Base-by-base conservation (phyloP, 1,140 invertebrate genomes). In the Drosophila seguyi region DNA sequence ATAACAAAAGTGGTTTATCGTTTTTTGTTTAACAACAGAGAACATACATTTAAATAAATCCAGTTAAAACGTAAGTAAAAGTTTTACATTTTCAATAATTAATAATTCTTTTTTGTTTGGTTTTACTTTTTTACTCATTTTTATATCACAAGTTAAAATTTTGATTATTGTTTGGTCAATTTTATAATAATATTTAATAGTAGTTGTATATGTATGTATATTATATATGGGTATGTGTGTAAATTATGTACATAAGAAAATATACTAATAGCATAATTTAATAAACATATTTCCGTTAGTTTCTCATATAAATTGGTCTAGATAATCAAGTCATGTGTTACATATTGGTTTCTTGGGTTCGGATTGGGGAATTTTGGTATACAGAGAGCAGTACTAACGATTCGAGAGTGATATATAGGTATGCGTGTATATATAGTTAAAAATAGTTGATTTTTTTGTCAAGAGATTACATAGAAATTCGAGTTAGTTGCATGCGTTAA, bases 131-230 rank as follows among this genome's bases (percentile, higher is more conserved):
- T 53, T 53, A 53, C 18, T 53, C 65, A 59, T 72, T 79, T 82
- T 82, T 87, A 86, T 91, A 91, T 91, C 90, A 91, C 90, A 91
- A 91, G 90, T 90, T 91, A 91, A 90, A 88, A 83, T 91, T 91
- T 91, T 91, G 84, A 91, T 91, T 91, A 91, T 91, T 91, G 84
- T 86, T 91, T 91, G 88, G 88, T 91, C 88, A 88, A 87, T 90
- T 86, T 79, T 81, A 65, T 66, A 66, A 66, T 68, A 75, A 27
- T 67, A 77, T 71, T 83, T 63, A 63, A 66, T 67, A 63, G 44
- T 78, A 66, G 41, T 59, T 79, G 65, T 79, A 57, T 72, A 41
- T 62, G 22, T 56, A 38, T 59, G 39, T 59, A 61, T 45, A 57
- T 56, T 58, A 56, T 78, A 48, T 69, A 62, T 53, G 63, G 56